Evolutionary conservation across 2,113 vertebrate species (phyloP).

Genomic region (Diphyllodes magnificus): DNA sequence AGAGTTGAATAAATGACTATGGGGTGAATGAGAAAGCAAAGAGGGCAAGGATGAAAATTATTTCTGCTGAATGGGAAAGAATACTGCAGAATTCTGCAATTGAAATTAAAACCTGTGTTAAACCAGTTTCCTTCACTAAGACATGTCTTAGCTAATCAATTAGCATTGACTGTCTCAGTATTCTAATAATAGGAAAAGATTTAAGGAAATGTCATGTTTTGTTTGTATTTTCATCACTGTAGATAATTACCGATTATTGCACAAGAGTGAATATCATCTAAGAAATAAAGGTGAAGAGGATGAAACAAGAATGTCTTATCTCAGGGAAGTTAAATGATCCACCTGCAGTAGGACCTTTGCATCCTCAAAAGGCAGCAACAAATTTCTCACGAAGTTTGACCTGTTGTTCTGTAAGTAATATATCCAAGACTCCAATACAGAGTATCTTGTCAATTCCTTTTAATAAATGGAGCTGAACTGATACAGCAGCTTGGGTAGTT

Average conservation of each 20-base stretch:
- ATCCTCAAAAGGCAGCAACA: not conserved
- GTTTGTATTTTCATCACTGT: not conserved
- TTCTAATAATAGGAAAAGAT: not conserved
- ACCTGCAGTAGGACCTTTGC: not conserved
- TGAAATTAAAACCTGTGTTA: conserved; percentile 8
- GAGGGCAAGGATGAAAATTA: not conserved
- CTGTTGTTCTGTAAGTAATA: conserved; percentile 28
- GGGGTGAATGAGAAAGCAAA: not conserved
- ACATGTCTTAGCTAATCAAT: not conserved
- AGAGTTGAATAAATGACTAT: not conserved
- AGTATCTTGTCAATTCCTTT: conserved; percentile 37
- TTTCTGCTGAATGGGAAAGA: not conserved
- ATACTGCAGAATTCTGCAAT: not conserved
- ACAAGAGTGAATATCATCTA: not conserved
- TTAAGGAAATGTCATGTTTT: not conserved
- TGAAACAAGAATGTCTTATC: not conserved
- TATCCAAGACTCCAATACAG: conserved; percentile 18
- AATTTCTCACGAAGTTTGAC: conserved; percentile 54
- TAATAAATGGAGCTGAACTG: conserved; percentile 58
- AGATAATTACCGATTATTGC: not conserved
- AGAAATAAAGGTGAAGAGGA: not conserved
- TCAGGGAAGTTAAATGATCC: not conserved
- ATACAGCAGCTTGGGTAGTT: conserved; percentile 29
- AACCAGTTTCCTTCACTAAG: not conserved
- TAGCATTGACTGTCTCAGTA: not conserved